Percentiles rank a stretch among this genome's conserved stretches.
These are phyloP conservation scores for Choloepus didactylus DNA, from an alignment of 2,797 vertebrate species.

Conservation along the genomic window DNA sequence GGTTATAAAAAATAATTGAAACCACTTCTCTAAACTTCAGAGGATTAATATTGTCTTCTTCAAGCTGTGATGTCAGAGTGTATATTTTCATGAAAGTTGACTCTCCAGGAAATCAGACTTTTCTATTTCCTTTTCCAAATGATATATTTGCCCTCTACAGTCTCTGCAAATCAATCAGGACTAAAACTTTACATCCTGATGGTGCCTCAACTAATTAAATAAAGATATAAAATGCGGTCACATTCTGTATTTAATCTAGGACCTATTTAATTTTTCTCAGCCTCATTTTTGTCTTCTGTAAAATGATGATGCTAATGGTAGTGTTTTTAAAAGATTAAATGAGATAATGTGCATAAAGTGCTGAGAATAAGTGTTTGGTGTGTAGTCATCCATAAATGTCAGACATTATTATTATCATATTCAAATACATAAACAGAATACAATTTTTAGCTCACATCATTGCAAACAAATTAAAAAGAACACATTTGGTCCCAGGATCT, in stretches of 20 bases:
- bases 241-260: background rate
- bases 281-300: background rate
- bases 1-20: background rate
- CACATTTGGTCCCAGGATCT: background rate
- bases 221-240: conserved; percentile 23
- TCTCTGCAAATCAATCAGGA: background rate
- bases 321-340: background rate
- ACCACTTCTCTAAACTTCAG: background rate
- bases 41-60: background rate
- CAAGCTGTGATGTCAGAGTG: background rate
- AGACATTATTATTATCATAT: background rate
- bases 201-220: background rate
- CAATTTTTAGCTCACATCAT: background rate
- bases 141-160: background rate
- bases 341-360: background rate
- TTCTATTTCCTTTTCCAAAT: background rate
- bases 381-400: background rate
- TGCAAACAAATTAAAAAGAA: background rate
- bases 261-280: background rate
- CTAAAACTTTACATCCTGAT: background rate
- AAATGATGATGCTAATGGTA: background rate
- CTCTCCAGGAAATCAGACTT: background rate
- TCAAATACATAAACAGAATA: background rate
- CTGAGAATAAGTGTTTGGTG: background rate
- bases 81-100: background rate